A percentile compares a stretch with the other conserved stretches of the same genome.
phyloP scores from a whole-genome alignment of 2,797 vertebrate species.

The Acrocephalus scirpaceus region DNA sequence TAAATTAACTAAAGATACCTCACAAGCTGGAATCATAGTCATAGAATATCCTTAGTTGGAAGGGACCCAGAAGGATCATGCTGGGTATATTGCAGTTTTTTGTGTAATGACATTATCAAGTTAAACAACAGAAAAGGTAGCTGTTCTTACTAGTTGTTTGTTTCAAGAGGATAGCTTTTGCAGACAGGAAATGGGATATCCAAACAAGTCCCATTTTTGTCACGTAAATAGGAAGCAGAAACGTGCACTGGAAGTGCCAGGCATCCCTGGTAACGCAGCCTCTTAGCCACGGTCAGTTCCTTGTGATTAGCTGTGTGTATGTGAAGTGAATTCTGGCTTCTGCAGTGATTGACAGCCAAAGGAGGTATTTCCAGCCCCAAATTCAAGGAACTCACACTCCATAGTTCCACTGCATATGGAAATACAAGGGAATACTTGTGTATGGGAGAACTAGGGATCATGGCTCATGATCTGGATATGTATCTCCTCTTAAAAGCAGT shows the following conservation, averaged over 20 bases:
- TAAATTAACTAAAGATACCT: not conserved
- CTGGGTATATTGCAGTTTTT: not conserved
- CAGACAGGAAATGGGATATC: not conserved
- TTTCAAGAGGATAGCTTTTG: not conserved
- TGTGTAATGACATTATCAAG: fast-evolving
- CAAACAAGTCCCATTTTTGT: not conserved
- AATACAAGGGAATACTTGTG: not conserved
- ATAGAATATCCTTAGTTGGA: not conserved
- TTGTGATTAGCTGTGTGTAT: not conserved
- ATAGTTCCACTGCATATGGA: not conserved
- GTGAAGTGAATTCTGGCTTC: not conserved
- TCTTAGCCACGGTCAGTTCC: not conserved
- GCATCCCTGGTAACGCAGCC: not conserved
- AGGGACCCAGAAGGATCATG: not conserved
- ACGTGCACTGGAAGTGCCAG: not conserved
- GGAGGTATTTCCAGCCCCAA: not conserved
- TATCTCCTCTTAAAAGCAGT: not conserved
- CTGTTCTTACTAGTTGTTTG: not conserved
- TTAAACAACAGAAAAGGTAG: not conserved
- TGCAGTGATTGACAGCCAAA: not conserved
- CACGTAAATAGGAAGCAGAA: not conserved
- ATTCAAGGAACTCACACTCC: not conserved
- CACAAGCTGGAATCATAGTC: not conserved
- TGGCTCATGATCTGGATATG: not conserved
- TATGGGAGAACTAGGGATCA: not conserved